Base-by-base conservation (phyloP, 2,888 invertebrate species). In the Ormyrus labotus region DNA sequence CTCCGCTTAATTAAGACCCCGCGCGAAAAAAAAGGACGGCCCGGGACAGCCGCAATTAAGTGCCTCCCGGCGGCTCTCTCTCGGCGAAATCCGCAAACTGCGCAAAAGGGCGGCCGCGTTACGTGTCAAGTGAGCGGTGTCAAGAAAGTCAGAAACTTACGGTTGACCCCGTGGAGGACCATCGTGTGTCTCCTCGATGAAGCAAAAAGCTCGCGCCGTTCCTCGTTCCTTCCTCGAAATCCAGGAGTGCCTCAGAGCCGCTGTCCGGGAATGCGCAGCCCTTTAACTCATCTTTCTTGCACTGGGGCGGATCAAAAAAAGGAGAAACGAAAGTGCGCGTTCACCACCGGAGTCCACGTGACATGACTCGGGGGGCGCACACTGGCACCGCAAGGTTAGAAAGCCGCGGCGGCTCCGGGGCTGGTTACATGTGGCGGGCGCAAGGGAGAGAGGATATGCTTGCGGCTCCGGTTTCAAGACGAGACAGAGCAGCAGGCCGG, bases 111-210 rank as follows among this genome's bases (percentile, higher is more conserved):
- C 13, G 13, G 58, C 9, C 13, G 58, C 13, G 6, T 7, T 10
- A 7, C n/a, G 58, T 10, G 11, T 58, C 58, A 53, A 63, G 11
- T 58, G n/a, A 48, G 48, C 9, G 8, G 34, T 61, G 48, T 7
- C 8, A 19, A 45, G 6, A 53, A 61, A 63, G 47, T 19, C 19
- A 19, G 19, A 11, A 48, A 90, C 90, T 90, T 90, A 90, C 90
- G 90, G 86, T 90, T 90, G 79, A 88, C 87, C 85, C 89, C 90
- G 88, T 90, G 90, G 76, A 90, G 89, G 82, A 90, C 90, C 90
- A 90, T 90, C 86, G 86, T 89, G 88, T 80, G 51, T 84, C 82
- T 74, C 83, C 60, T 70, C 57, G 51, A 65, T 63, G 60, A 45
- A 60, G 64, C 11, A 53, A 48, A 53, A 48, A 60, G 70, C 45